Percentiles rank a stretch among this genome's conserved stretches.
These are phyloP conservation scores for Lypha dubia DNA, from an alignment of 2,888 invertebrate species.

Conservation along the genomic window DNA sequence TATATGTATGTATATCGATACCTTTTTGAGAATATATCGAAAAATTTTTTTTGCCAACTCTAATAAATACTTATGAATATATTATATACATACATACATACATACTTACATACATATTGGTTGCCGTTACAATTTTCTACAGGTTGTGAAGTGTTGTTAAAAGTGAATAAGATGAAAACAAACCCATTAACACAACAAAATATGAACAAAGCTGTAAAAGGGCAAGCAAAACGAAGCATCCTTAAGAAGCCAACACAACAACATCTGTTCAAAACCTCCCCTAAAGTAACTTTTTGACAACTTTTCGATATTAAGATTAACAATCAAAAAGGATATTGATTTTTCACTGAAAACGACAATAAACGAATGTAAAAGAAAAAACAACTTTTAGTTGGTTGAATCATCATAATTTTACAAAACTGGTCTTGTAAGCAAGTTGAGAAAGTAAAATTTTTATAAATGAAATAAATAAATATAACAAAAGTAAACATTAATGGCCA, in stretches of 20 bases:
- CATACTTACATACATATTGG: too few species aligned
- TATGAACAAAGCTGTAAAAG: slow-evolving; percentile 31
- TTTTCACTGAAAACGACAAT: slow-evolving; percentile 67
- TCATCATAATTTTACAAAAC: slow-evolving; percentile 68
- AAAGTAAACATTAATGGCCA: background rate
- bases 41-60: too few species aligned
- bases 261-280: slow-evolving; percentile 69
- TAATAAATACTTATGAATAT: too few species aligned
- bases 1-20: too few species aligned
- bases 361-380: slow-evolving; percentile 55
- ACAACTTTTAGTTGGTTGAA: slow-evolving; percentile 64
- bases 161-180: slow-evolving; percentile 57
- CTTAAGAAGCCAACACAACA: slow-evolving; percentile 45
- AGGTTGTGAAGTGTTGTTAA: slow-evolving; percentile 46
- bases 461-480: slow-evolving; percentile 7
- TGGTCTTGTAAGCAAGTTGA: slow-evolving; percentile 36
- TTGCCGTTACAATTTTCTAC: slow-evolving; percentile 55
- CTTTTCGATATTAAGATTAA: slow-evolving; percentile 39
- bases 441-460: slow-evolving; percentile 10
- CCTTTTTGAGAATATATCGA: too few species aligned
- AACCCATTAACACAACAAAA: slow-evolving; percentile 45
- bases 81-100: too few species aligned
- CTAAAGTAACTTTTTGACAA: slow-evolving; percentile 27
- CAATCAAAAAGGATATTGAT: slow-evolving; percentile 68
- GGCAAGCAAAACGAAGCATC: slow-evolving; percentile 11